phyloP scores from a whole-genome alignment of 2,113 vertebrate species.

The Macrotus californicus region DNA sequence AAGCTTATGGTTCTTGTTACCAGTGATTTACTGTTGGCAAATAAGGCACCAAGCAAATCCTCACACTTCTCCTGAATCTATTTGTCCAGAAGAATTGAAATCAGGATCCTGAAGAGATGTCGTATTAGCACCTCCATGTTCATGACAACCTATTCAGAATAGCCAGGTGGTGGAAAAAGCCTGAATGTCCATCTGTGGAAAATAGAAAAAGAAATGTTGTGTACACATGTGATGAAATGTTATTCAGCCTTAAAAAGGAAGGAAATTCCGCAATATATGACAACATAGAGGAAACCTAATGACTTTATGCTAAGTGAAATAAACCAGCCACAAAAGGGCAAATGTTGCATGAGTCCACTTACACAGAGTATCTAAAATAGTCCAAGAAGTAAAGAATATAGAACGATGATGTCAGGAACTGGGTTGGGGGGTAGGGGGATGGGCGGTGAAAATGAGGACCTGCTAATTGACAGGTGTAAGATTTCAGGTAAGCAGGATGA shows the following conservation, averaged over 20 bases:
- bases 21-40: not conserved
- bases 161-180: not conserved
- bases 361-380: not conserved
- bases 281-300: not conserved
- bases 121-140: not conserved
- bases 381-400: not conserved
- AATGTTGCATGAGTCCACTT: too few species aligned
- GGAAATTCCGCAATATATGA: not conserved
- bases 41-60: not conserved
- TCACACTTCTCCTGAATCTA: not conserved
- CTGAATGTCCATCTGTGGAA: not conserved
- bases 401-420: not conserved
- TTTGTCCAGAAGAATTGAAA: not conserved
- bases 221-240: not conserved
- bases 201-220: not conserved
- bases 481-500: not conserved
- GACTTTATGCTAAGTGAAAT: not conserved
- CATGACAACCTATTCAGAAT: not conserved
- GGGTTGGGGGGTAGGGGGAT: too few species aligned
- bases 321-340: not conserved
- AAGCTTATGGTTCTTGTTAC: not conserved
- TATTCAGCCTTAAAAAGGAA: not conserved
- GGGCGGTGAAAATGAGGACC: too few species aligned
- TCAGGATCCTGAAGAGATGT: not conserved
- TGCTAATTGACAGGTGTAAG: not conserved